A percentile compares a stretch with the other conserved stretches of the same genome.
phyloP scores from a whole-genome alignment of 2,113 vertebrate species.

The Grammomys dolichurus region DNA sequence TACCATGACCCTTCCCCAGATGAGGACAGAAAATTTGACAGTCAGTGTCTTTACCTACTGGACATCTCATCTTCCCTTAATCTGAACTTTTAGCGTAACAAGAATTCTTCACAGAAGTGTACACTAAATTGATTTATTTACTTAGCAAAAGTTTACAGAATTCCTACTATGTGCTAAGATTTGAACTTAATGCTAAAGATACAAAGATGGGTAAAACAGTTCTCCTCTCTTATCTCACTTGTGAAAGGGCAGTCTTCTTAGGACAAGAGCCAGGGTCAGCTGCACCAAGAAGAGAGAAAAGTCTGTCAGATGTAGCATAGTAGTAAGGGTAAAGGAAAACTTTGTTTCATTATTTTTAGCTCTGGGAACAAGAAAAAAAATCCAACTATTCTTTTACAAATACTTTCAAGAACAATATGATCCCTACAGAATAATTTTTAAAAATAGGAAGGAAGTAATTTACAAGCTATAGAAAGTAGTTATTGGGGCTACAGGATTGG shows the following conservation, averaged over 20 bases:
- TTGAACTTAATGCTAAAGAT: neutral
- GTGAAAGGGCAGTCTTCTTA: neutral
- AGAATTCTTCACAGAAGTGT: conserved; percentile 13
- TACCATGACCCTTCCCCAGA: neutral
- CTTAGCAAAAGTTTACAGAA: conserved; percentile 11
- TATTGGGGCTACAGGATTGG: neutral
- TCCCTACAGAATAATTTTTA: neutral
- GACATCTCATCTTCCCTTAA: neutral
- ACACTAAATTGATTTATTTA: conserved; percentile 26
- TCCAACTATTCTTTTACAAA: conserved; percentile 10
- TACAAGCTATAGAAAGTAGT: neutral
- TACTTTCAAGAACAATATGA: neutral
- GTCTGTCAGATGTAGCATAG: neutral
- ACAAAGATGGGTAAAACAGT: neutral
- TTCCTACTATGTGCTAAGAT: neutral
- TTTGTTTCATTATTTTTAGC: neutral
- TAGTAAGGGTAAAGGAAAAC: neutral
- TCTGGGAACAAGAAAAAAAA: conserved; percentile 4
- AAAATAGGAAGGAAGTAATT: conserved; percentile 33
- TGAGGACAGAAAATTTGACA: neutral
- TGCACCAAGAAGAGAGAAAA: neutral
- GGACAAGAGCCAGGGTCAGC: neutral
- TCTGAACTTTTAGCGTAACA: conserved; percentile 29
- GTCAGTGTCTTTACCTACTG: neutral
- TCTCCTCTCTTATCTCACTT: neutral